Evolutionary conservation across 2,888 invertebrate species (phyloP), one percentile per base, ranked within the genome.

Genomic region (Apantesis nais): DNA sequence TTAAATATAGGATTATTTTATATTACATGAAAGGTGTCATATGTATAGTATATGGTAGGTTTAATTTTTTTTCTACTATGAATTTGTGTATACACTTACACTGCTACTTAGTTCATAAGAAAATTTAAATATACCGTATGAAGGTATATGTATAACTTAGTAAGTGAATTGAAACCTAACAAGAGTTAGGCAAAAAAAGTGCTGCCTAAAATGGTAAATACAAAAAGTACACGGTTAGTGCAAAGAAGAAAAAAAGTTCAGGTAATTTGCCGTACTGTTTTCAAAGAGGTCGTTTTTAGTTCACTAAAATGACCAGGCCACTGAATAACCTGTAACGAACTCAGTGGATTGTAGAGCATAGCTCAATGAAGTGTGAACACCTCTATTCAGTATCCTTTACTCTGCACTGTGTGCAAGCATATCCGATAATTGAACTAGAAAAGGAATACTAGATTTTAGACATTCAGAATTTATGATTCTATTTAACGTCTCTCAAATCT

Each of bases 271-370:
- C 11, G 29, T 8, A 63, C n/a, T 22, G 11, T 19, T 39, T 22
- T 9, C 37, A 29, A 58, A 37, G 14, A 12, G 12, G 5, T 22
- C 5, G 11, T 39, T 25, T 60, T 44, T 31, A 55, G 41, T 44
- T 31, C 19, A 22, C 66, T 41, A 39, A 71, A 70, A 29, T 16
- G 37, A 19, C 19, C 39, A 25, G 58, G 39, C 71, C 71, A 72
- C 58, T 71, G 70, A 70, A 74, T 73, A 72, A 74, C 68, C 68
- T 71, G 67, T 75, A 75, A 77, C 68, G 68, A 71, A 75, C 71
- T 68, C 72, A 74, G 66, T 72, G 74, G 67, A 73, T 71, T 70
- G 66, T 61, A 29, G 29, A 37, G 5, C 41, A 66, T 68, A 25
- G 66, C 55, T 66, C 73, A 74, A 63, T 74, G 68, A 52, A 66